Evolutionary conservation across 2,797 vertebrate genomes (phyloP).

Genomic region (Chaenodraco wilsoni): DNA sequence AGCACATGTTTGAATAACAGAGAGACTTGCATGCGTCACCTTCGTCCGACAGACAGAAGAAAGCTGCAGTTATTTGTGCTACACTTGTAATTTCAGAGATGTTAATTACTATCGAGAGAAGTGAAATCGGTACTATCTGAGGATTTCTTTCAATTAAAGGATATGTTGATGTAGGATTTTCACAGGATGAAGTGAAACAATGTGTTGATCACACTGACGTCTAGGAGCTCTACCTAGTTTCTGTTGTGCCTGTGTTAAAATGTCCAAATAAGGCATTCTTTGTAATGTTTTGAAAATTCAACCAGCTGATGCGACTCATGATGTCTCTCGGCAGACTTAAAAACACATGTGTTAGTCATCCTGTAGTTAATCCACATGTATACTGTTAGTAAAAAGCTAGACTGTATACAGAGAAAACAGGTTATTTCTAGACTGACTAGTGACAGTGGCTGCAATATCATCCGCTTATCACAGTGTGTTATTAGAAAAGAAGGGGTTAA

Average conservation of each 20-base stretch:
- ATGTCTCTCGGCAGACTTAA: conserved; percentile 17
- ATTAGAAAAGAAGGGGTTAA: conserved; percentile 31
- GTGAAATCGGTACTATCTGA: conserved; percentile 38
- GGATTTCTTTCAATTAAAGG: conserved; percentile 35
- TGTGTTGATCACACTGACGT: conserved; percentile 19
- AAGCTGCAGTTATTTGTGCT: conserved; percentile 34
- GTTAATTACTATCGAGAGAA: conserved; percentile 51
- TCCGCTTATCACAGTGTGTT: conserved; percentile 15
- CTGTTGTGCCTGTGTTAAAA: conserved; percentile 16
- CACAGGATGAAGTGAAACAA: conserved; percentile 19
- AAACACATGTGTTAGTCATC: conserved; percentile 16
- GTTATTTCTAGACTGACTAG: conserved; percentile 13
- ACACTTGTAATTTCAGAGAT: conserved; percentile 48
- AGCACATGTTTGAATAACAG: conserved; percentile 4
- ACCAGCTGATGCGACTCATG: conserved; percentile 42
- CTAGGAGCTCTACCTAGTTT: conserved; percentile 4
- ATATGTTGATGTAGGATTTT: conserved; percentile 34
- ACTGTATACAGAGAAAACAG: conserved; percentile 3
- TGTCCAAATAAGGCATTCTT: conserved; percentile 38
- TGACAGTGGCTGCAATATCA: conserved; percentile 31
- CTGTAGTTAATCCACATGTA: conserved; percentile 35
- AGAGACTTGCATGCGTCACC: conserved; percentile 29
- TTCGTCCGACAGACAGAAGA: conserved; percentile 25
- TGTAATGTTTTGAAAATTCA: conserved; percentile 43
- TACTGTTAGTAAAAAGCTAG: conserved; percentile 1